Base-by-base conservation (phyloP, 2,113 vertebrate genomes). In the Fregata magnificens region DNA sequence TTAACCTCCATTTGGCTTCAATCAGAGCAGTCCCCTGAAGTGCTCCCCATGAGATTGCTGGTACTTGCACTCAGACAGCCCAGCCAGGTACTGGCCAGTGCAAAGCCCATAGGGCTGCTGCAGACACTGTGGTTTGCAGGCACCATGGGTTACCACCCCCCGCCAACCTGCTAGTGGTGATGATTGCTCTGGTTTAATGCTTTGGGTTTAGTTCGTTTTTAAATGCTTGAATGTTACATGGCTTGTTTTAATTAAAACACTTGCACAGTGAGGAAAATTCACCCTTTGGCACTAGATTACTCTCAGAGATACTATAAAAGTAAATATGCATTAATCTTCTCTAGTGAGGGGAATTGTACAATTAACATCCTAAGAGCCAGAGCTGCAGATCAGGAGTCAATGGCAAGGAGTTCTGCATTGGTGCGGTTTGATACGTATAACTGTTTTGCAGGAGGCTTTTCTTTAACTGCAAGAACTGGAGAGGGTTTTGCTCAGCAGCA, bases 61-160 rank as follows among this genome's bases (percentile, higher is more conserved):
- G 42, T 36, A 3, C 13, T n/a, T 40, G 12, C 16, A 7, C 44
- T 6, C 0, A 0, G 10, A 16, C 5, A 67, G 62, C 15, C 34
- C 40, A 7, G 21, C 22, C 71, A 40, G 72, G 50, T n/a, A 8
- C 24, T 61, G 32, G 32, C 44, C 58, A 2, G 1, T 25, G 52
- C 53, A 42, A 31, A 50, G 25, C 15, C 59, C 24, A 1, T 1
- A 21, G 32, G 21, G 32, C 59, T 90, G 38, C 67, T 53, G 50
- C 13, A 21, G 55, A 38, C 49, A 25, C 20, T 11, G n/a, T 18
- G 24, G 22, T 55, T 59, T 77, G 29, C 21, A 32, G 62, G 34
- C 25, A 29, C 22, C 24, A 6, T 6, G 34, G 32, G 29, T 53
- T 82, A 56, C 59, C 77, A 26, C 18, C 44, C 58, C 36, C 31